Evolutionary conservation across 2,888 invertebrate genomes (phyloP).

Genomic region (Aphidius colemani): DNA sequence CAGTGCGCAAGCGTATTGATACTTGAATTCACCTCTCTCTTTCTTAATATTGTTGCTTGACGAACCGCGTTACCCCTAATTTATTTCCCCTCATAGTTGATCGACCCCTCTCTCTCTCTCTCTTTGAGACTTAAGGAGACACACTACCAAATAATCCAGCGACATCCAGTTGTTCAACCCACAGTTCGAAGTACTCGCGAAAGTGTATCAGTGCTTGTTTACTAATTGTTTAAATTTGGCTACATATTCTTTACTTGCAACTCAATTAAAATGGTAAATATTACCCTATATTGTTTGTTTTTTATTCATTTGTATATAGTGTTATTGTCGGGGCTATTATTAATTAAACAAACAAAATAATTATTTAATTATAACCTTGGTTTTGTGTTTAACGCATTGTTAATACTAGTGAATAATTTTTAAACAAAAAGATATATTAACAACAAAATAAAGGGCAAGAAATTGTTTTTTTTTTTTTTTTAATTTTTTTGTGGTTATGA

Average conservation of each 20-base stretch:
- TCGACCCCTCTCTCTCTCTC: constrained; percentile 29
- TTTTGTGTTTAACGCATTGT: neutral
- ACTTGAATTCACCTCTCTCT: constrained; percentile 42
- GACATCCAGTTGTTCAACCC: constrained; percentile 52
- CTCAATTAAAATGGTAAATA: constrained; percentile 56
- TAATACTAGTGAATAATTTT: neutral
- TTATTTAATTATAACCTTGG: neutral
- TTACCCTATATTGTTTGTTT: constrained; percentile 26
- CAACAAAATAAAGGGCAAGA: too few relatives aligned
- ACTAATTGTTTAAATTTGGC: constrained; percentile 31
- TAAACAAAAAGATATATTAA: too few relatives aligned
- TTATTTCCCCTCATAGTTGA: constrained; percentile 9
- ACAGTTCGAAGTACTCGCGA: constrained; percentile 49
- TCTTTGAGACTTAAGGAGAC: constrained; percentile 39
- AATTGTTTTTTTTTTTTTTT: too few relatives aligned
- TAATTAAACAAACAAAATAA: neutral
- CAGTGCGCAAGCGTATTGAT: constrained; percentile 5
- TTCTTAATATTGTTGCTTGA: neutral
- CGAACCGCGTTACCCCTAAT: too few relatives aligned
- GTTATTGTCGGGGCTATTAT: neutral
- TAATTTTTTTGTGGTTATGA: constrained; percentile 52
- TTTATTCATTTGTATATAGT: constrained; percentile 1
- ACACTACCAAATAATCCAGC: constrained; percentile 48
- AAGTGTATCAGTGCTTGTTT: constrained; percentile 51
- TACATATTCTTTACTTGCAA: constrained; percentile 45